Evolutionary conservation across 2,888 invertebrate genomes (phyloP).

Genomic region (Mechanitis mazaeus): DNA sequence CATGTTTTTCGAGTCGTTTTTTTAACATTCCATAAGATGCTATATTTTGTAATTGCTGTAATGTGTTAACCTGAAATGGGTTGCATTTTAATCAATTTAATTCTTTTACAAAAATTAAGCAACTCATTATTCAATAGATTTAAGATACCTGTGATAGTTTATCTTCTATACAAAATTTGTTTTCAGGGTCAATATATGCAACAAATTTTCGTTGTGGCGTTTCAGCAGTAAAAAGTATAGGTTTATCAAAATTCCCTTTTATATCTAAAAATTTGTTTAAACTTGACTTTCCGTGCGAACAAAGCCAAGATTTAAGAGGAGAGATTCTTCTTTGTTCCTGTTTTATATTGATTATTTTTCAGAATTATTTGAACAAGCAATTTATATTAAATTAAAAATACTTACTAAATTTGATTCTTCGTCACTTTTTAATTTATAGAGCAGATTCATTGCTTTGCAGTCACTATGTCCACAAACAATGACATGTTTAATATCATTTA

Average conservation of each 20-base stretch:
- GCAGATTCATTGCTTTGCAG: conserved; percentile 97
- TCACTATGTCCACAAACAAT: conserved; percentile 99
- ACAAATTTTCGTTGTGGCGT: conserved; percentile 91
- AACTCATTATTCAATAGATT: not conserved
- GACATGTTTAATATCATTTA: conserved; percentile 93
- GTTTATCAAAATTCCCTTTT: conserved; percentile 79
- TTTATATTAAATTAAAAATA: conserved; percentile 19
- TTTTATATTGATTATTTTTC: conserved; percentile 30
- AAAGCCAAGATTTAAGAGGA: conserved; percentile 93
- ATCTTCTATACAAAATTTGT: conserved; percentile 91
- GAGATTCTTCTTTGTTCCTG: conserved; percentile 88
- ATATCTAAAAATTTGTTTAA: conserved; percentile 88
- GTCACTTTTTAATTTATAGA: conserved; percentile 88
- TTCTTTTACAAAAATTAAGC: not conserved
- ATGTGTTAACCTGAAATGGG: conserved; percentile 84
- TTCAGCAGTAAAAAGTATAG: conserved; percentile 90
- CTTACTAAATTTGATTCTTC: conserved; percentile 79
- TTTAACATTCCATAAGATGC: conserved; percentile 94
- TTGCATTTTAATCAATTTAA: conserved; percentile 3
- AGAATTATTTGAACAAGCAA: conserved; percentile 1
- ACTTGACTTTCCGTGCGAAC: conserved; percentile 89
- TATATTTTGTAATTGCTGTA: conserved; percentile 94
- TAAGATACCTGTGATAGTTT: conserved; percentile 91
- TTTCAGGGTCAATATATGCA: conserved; percentile 95
- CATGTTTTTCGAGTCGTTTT: conserved; percentile 85